Base-by-base conservation (phyloP, 2,888 invertebrate genomes). In the Chrysolina haemoptera region DNA sequence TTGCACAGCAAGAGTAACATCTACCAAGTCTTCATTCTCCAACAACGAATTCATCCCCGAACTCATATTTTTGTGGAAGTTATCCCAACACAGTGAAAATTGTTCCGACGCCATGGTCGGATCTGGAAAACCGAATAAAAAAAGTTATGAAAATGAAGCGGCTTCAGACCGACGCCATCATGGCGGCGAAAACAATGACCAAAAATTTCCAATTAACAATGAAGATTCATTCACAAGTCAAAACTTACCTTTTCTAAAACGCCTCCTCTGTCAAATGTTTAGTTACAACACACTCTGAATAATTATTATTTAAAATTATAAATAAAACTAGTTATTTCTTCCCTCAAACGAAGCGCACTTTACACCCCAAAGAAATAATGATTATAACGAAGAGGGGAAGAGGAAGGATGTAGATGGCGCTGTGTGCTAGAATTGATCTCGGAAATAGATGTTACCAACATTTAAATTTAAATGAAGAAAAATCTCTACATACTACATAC, bases 81-180 rank as follows among this genome's bases (percentile, higher is more conserved):
- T 93, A 86, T 93, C 93, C 93, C 93, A 93, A 86, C 92, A 91
- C 87, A 93, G 89, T 86, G 93, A 93, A 86, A 92, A 92, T 87
- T 92, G 92, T 88, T 92, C 91, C 86, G 90, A 90, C 89, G 90
- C 90, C 87, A 87, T 88, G 75, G 83, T 82, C 82, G 84, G 83
- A 68, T 43, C 80, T 82, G 76, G 53, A 79, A 80, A 71, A 71
- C 70, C 41, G 73, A 70, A 67, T 2, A 62, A 40, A 20, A 20
- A 20, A 70, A 66, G 20, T 55, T 27, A 53, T 14, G 22, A 20
- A 35, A 41, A 16, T 16, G 41, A 65, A 64, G 40, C 40, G 62
- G 63, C 53, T 73, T 43, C 35, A 62, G 55, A 74, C 63, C 70
- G 80, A 81, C 83, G 84, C 83, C 78, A 78, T 78, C 62, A 84